Evolutionary conservation across 1,140 invertebrate genomes (phyloP), one percentile per base, ranked within the genome.

Genomic region (Thalassaphorura encarpata): DNA sequence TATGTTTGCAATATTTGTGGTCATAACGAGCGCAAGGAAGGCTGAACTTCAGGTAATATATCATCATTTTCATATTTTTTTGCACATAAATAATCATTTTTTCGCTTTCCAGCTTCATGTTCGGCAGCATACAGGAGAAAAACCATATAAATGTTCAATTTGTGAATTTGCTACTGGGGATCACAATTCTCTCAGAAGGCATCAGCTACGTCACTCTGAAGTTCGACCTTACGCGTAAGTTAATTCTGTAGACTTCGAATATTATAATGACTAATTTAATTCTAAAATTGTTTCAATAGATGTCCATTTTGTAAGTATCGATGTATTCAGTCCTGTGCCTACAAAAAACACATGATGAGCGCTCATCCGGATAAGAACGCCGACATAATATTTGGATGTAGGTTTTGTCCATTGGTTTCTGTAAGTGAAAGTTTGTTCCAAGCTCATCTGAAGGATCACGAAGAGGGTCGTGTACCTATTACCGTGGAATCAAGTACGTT

Each of bases 171-270:
- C 76, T 3, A 82, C 84, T 4, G 77, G 81, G 1, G 86, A 90
- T 68, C 86, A 89, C 69, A 90, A 89, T 67, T 83, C 86, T 1
- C 73, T 90, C 47, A 72, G 87, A 29, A 76, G 87, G 2, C 89
- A 91, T 70, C 80, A 82, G 56, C 82, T 84, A 71, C 73, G 80
- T 54, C 87, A 90, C 64, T 81, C 82, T 8, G 85, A 84, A 39
- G 77, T 82, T 36, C 81, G 80, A 57, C 78, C 82, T 0, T 64
- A 64, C 46, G 42, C 21, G n/a, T n/a, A n/a, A n/a, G n/a, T n/a
- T n/a, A n/a, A n/a, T n/a, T n/a, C n/a, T n/a, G n/a, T 53, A 13
- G 8, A 6, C 21, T 47, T 13, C 5, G 11, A 47, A 47, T 24
- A 4, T 26, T 24, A 47, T 47, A 47, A 26, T 21, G 41, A 27